These are phyloP conservation scores for Cyprinus carpio DNA, from an alignment of 2,113 vertebrate species.

Conservation along the genomic window DNA sequence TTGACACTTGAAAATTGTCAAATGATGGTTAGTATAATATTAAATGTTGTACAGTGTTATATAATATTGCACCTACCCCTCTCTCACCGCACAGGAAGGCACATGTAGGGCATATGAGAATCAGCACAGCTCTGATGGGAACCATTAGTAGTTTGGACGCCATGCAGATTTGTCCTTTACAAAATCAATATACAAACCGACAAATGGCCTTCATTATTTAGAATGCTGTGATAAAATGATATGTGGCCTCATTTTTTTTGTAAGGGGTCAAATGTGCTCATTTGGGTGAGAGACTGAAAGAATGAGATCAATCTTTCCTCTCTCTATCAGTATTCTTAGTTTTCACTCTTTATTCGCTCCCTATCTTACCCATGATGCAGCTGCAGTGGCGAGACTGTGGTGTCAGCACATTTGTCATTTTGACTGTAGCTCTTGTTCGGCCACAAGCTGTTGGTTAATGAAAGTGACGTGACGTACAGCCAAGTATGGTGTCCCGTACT, in stretches of 20 bases:
- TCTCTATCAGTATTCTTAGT: neutral
- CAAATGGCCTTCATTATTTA: conserved; percentile 17
- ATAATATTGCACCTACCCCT: neutral
- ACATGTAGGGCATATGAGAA: conserved; percentile 12
- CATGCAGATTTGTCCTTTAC: conserved; percentile 11
- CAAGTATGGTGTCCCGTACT: too few relatives aligned
- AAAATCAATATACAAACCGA: conserved; percentile 40
- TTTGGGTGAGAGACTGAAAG: neutral
- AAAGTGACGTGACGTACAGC: too few relatives aligned
- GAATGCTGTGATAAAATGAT: conserved; percentile 16
- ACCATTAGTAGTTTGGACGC: neutral
- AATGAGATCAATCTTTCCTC: neutral
- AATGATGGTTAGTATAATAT: too few relatives aligned
- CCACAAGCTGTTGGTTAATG: neutral
- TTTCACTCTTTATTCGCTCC: conserved; percentile 10
- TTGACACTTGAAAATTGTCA: neutral
- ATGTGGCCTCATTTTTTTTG: conserved; percentile 11
- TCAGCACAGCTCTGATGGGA: neutral
- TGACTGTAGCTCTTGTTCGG: neutral
- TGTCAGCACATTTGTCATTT: conserved; percentile 44
- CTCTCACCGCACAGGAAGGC: neutral
- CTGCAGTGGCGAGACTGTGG: conserved; percentile 1
- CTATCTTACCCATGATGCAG: conserved; percentile 7
- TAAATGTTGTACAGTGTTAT: neutral
- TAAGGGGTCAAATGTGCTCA: conserved; percentile 6